Base-by-base conservation (phyloP, 2,113 vertebrate species). In the Setophaga kirtlandii region DNA sequence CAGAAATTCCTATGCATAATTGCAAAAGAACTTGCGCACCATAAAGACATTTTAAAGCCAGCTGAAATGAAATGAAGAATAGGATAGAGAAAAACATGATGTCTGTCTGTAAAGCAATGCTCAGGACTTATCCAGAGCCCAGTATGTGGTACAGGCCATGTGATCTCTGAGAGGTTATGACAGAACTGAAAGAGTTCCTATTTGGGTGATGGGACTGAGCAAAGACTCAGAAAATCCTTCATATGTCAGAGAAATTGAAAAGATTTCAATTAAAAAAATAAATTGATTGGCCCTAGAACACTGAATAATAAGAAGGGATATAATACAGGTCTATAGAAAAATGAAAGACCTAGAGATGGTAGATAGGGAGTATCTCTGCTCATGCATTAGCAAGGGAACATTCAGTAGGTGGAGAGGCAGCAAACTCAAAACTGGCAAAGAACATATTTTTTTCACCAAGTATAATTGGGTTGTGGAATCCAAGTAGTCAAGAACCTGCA, bases 71-170 rank as follows among this genome's bases (percentile, higher is more conserved):
- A 87, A 85, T 15, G 3, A 82, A 79, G 39, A 71, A 35, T 6
- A 11, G 4, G 30, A 74, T 31, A 41, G 24, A 86, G 12, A 80
- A 65, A 83, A 83, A 63, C 23, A 50, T 28, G 9, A 37, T 82
- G 15, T 20, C 30, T 60, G 4, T 46, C 23, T 71, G 27, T 56
- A 71, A 84, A 89, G 11, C 5, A 71, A 33, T 46, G 15, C 9
- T 60, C 24, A 81, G 12, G 15, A 74, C 19, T 68, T 68, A 30
- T 22, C 35, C 49, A 63, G 31, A 75, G 75, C 71, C 69, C 8
- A 6, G 8, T 63, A 33, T 33, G 16, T 50, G 5, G 5, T 37
- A 23, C 2, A 1, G 3, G n/a, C 25, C 28, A 24, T 3, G 0
- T 39, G 39, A n/a, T 44, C 15, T 78, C 42, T 75, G n/a, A 92